Base-by-base conservation (phyloP, 2,888 invertebrate species). In the Drosophila tanythrix region DNA sequence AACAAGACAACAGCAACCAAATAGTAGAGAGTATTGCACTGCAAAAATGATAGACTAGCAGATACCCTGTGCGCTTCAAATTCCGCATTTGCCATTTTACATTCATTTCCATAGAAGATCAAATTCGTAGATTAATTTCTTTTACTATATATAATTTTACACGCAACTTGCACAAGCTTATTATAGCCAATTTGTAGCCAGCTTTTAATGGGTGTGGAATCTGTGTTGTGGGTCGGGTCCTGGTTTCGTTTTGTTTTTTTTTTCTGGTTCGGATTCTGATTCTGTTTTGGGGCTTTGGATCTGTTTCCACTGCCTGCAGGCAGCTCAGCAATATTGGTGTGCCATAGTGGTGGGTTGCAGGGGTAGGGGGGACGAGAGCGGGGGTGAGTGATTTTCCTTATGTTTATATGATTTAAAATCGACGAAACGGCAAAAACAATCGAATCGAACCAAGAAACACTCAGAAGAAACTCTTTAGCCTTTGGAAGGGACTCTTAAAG, bases 1-100 rank as follows among this genome's bases (percentile, higher is more conserved):
- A 67, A 50, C 38, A 67, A 43, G 56, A 58, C 50, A 68, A 62
- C 43, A 64, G 53, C 43, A 70, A 55, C 29, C 58, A n/a, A 31
- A n/a, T 31, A 18, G 15, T 8, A 25, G 11, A 55, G 27, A 27
- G 36, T 27, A 55, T 18, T 36, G 6, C 18, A 18, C 18, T 27
- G 25, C 3, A 38, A 3, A 6, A 27, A 13, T 13, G 8, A 56
- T 4, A 11, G n/a, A 0, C 38, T 8, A 0, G 38, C 13, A 13
- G 21, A 29, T n/a, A 56, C 29, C 38, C 38, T 56, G 27, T 2
- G 1, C 15, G 8, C 1, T 13, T 21, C 1, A 21, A 21, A 43
- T n/a, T 13, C 13, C 21, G 1, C 1, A 21, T 21, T 46, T 13
- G 3, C 13, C 15, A 46, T 25, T 25, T 25, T 8, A 8, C 15